Evolutionary conservation across 2,113 vertebrate genomes (phyloP), one percentile per base, ranked within the genome.

Genomic region (Chloropsis hardwickii): DNA sequence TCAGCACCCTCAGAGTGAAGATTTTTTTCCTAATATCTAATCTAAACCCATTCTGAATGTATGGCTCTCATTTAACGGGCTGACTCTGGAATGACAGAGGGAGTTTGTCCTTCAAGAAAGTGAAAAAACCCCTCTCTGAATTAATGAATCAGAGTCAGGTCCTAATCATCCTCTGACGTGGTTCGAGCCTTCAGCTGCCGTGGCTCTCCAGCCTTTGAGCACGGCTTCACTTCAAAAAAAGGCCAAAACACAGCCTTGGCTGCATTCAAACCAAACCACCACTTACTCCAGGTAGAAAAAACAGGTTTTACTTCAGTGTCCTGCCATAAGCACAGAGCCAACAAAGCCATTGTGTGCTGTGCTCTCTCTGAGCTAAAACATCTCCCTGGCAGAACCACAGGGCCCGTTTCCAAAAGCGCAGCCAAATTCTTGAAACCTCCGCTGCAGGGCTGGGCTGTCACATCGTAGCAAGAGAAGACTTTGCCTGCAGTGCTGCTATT

Each of bases 401-500:
- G 74, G 88, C 56, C 21, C 2, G 24, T 64, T 92, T 94, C 94
- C 93, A 95, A 86, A 71, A 51, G 64, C 0, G 0, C n/a, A 14
- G 94, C 93, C 94, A 94, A 94, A 94, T 83, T 71, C 88, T 18
- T 56, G 39, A 79, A 86, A 48, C 51, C 95, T 86, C 48, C 4
- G 2, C 78, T 60, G 60, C 78, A 82, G 87, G 81, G 51, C 21
- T 65, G 94, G 95, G 90, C 51, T 92, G 71, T 81, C 88, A 74
- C 88, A 82, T 27, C 8, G 0, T 14, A 72, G 87, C 73, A 88
- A 82, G 56, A 48, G 78, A 76, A 40, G 84, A 29, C 66, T 79
- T 50, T 80, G 87, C 93, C 93, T 90, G 88, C 67, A 92, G 90
- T 25, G 64, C 82, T 84, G 90, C 86, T 62, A 10, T 93, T 94